Evolutionary conservation across 1,140 invertebrate species (phyloP), one percentile per base, ranked within the genome.

Genomic region (Calliopsis andreniformis): DNA sequence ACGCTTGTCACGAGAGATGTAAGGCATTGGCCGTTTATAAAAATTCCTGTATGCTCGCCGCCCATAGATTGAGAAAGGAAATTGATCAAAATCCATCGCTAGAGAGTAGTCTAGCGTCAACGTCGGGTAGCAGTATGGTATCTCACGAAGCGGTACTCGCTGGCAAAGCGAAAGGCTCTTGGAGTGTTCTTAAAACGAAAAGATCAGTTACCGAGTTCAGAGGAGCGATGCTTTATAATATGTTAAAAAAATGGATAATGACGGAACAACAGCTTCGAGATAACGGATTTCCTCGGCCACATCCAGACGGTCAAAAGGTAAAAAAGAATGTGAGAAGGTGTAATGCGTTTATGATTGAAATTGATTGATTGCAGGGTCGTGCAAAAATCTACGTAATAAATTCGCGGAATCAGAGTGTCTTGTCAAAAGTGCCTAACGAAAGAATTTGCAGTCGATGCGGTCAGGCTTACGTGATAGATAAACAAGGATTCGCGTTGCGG

Each of bases 381-480:
- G 95, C 95, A 0, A 92, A 89, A 80, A 62, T 91, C 28, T 92
- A 91, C 70, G 89, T 93, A 49, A 93, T 93, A 53, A 94, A 93
- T 79, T 94, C 94, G 80, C 93, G 93, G 78, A 94, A 93, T 80
- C 92, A 93, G 87, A 93, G 93, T 77, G 92, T 92, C 76, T 84
- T 92, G 76, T 94, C 94, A 63, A 94, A 93, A 87, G 93, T 95
- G 67, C 95, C 94, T 82, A 95, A 94, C 84, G 93, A 97, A 86
- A 94, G 96, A 86, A 94, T 94, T 55, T 99, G 98, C 90, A 93
- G 94, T 77, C 94, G 98, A 71, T 99, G 98, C 92, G 94, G 94
- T 35, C 95, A 96, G 90, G 92, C 94, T 1, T 99, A 97, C 87
- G 93, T 93, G 84, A 94, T 98, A 14, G 93, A 96, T 87, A 95